phyloP scores from a whole-genome alignment of 2,888 invertebrate genomes.

The Andricus quercusramuli region DNA sequence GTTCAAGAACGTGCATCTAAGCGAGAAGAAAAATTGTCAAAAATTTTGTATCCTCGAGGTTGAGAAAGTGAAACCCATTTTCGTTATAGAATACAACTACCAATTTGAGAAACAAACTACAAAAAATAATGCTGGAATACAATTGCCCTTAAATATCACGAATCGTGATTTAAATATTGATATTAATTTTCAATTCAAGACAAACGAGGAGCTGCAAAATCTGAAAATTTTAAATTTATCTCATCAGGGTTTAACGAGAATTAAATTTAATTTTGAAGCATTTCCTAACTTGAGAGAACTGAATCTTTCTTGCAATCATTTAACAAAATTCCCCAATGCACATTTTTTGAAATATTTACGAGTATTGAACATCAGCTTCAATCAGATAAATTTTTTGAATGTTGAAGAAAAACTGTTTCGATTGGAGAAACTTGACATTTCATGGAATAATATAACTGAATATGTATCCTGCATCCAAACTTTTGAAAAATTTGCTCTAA shows the following conservation, averaged over 20 bases:
- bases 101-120: background rate
- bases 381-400: background rate
- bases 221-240: slow-evolving; percentile 13
- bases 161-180: background rate
- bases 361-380: slow-evolving; percentile 3
- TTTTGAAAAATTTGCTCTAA: slow-evolving; percentile 47
- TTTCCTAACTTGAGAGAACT: slow-evolving; percentile 1
- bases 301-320: background rate
- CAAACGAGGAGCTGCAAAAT: background rate
- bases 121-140: background rate
- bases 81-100: slow-evolving; percentile 48
- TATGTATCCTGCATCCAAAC: slow-evolving; percentile 46
- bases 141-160: background rate
- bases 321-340: background rate
- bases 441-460: slow-evolving; percentile 55
- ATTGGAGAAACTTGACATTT: slow-evolving; percentile 52
- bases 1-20: background rate
- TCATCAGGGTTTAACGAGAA: background rate
- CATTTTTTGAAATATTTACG: background rate
- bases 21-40: background rate
- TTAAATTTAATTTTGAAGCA: background rate
- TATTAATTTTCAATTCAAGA: slow-evolving; percentile 1
- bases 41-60: background rate
- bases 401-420: background rate
- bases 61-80: slow-evolving; percentile 30